phyloP scores from a whole-genome alignment of 2,888 invertebrate genomes.

The Meloe dianella region DNA sequence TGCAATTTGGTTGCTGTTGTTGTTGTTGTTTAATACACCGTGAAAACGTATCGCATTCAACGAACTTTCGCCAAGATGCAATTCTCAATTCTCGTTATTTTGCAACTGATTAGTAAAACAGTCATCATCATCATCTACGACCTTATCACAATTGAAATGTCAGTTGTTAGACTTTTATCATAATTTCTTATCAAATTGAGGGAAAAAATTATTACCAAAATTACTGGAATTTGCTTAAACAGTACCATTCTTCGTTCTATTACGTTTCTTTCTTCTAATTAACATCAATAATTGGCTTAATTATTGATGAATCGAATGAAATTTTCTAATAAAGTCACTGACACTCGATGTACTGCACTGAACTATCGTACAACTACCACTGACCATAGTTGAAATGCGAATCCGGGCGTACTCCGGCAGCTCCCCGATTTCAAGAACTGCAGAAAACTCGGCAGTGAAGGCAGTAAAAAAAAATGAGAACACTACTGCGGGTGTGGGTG shows the following conservation, averaged over 20 bases:
- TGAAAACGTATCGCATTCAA: neutral
- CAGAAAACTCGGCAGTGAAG: constrained; percentile 6
- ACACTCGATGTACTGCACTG: constrained; percentile 22
- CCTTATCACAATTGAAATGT: neutral
- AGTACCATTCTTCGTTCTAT: neutral
- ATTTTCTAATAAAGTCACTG: constrained; percentile 18
- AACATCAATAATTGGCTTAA: neutral
- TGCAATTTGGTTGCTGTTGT: neutral
- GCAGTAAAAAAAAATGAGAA: neutral
- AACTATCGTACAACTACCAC: constrained; percentile 30
- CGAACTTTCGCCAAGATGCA: neutral
- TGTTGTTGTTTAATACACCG: neutral
- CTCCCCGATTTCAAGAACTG: constrained; percentile 13
- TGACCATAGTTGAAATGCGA: constrained; percentile 31
- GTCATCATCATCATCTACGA: neutral
- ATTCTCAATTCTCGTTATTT: neutral
- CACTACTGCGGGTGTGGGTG: constrained; percentile 35
- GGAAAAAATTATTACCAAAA: neutral
- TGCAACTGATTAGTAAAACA: neutral
- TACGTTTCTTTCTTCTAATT: neutral
- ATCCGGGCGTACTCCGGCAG: constrained; percentile 39
- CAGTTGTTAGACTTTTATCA: neutral
- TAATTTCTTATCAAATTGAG: neutral
- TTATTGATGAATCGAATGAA: neutral
- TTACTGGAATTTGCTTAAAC: neutral